Evolutionary conservation across 2,113 vertebrate genomes (phyloP), one percentile per base, ranked within the genome.

Genomic region (Montifringilla adamsi): DNA sequence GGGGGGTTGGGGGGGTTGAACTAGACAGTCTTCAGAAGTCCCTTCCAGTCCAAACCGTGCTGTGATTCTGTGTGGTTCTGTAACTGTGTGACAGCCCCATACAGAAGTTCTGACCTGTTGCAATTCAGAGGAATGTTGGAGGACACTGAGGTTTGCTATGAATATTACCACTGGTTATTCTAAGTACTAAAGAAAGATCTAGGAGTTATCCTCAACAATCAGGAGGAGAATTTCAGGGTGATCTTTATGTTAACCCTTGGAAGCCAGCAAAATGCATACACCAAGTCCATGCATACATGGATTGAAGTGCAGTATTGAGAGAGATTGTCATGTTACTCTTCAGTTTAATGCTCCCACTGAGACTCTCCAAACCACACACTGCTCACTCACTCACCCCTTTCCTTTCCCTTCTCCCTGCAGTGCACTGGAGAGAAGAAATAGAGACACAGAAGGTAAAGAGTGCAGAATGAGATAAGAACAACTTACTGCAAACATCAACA

Each of bases 321-420:
- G 35, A 80, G 49, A 81, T 33, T 26, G 21, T 28, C n/a, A 6
- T 10, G 30, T 9, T 24, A 63, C 3, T 56, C 11, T 7, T 39
- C 35, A 41, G 20, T 30, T 35, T 22, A 72, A 11, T 35, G 41
- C 6, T 47, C 30, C n/a, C 64, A 55, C 49, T 47, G 30, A 49
- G 30, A 49, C 11, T 72, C n/a, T 41, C 13, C 41, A 79, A 41
- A 63, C 26, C 9, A 41, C 20, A 72, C 11, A 53, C 2, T 1
- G 1, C 5, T 70, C n/a, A 13, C n/a, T 41, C 2, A 0, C 21
- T 62, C 58, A 35, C 5, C 7, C 9, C 31, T 31, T 66, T 43
- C 16, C 14, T 43, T 49, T 58, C 44, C 43, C 16, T 50, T 67
- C 43, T 59, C 46, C 33, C 14, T 68, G 46, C 22, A 68, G 18